Base-by-base conservation (phyloP, 2,113 vertebrate species). In the Anser cygnoides region DNA sequence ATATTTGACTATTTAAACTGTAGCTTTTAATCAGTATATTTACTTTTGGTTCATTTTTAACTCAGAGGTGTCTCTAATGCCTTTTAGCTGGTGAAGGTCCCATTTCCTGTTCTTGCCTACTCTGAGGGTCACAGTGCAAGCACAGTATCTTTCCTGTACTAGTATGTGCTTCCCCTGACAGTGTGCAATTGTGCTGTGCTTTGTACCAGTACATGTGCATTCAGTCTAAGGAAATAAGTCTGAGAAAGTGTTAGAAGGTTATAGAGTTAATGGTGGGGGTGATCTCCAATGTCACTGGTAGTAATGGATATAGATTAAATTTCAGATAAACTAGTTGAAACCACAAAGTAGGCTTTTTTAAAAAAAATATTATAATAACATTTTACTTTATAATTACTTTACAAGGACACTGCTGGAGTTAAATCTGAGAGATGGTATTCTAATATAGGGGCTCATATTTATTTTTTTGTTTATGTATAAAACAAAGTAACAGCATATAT, bases 141-240 rank as follows among this genome's bases (percentile, higher is more conserved):
- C 66, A 33, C 20, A 37, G 44, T 13, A 28, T 59, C 22, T n/a
- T 49, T 35, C 7, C 11, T 20, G 9, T 54, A 50, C 5, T 37
- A 17, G 13, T 3, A 0, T 6, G 9, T 22, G 4, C 11, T 61
- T 25, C 22, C 21, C 46, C 28, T 57, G 25, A n/a, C 39, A 31
- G 13, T 16, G 31, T 39, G 35, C 2, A 1, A 19, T 50, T 13
- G 12, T 62, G 26, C 15, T 19, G 46, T 43, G 37, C 21, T 70
- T 43, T 17, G 16, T 22, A 21, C 4, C 18, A 31, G 20, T 41
- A 28, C 20, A 3, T 37, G n/a, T 71, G 17, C 46, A 43, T 46
- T 59, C 39, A 31, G 22, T 5, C 22, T n/a, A 31, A 35, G 10
- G 6, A 95, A 54, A 15, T 33, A 61, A 52, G 7, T 62, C 41